A percentile compares a stretch with the other conserved stretches of the same genome.
These are phyloP conservation scores for Lethocerus indicus DNA, from an alignment of 1,140 invertebrate genomes.

Conservation along the genomic window DNA sequence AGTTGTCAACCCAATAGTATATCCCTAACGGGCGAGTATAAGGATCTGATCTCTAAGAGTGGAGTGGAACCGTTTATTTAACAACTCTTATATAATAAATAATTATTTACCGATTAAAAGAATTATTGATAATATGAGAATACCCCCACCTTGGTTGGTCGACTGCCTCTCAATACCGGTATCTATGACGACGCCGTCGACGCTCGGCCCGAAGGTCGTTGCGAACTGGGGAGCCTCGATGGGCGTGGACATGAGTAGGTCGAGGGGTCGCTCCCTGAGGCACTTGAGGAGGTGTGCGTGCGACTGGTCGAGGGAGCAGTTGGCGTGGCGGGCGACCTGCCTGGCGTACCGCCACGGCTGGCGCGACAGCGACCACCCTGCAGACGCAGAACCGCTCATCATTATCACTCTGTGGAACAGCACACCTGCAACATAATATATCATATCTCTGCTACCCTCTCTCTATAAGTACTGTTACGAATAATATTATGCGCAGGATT, in stretches of 20 bases:
- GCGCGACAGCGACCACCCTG: constrained; percentile 79
- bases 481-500: too few species aligned
- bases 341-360: constrained; percentile 74
- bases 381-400: constrained; percentile 87
- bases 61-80: too few species aligned
- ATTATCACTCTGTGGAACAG: constrained; percentile 86
- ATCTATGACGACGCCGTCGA: constrained; percentile 82
- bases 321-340: constrained; percentile 68
- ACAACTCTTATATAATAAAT: too few species aligned
- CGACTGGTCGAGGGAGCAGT: constrained; percentile 61
- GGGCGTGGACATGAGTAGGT: constrained; percentile 47
- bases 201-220: constrained; percentile 74
- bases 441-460: too few species aligned
- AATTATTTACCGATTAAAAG: too few species aligned
- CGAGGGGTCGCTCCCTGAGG: constrained; percentile 58
- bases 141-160: constrained; percentile 6
- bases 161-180: constrained; percentile 30
- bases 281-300: constrained; percentile 65
- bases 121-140: neutral
- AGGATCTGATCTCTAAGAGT: too few species aligned
- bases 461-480: too few species aligned
- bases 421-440: constrained; percentile 52
- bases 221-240: constrained; percentile 64
- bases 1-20: too few species aligned
- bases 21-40: too few species aligned